These are phyloP conservation scores for Harpalus rubripes DNA, from an alignment of 2,888 invertebrate species.

Conservation along the genomic window DNA sequence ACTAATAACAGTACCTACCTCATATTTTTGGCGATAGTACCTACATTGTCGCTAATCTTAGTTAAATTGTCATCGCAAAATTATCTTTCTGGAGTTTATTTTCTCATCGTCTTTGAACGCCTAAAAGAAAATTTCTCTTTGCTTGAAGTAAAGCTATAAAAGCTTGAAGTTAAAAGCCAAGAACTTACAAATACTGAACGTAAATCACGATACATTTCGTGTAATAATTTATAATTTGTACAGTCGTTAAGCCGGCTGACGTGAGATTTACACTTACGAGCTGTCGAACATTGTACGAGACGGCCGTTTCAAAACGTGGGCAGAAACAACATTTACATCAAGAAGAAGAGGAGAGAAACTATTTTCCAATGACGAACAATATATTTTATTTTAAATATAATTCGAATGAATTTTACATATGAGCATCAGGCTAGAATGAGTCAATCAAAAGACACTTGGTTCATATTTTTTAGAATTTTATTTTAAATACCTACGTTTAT, in stretches of 20 bases:
- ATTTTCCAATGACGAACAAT: not conserved
- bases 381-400: not conserved
- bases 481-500: no score
- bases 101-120: not conserved
- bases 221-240: slow-evolving; percentile 65
- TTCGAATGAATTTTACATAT: not conserved
- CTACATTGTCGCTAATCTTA: no score
- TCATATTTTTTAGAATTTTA: no score
- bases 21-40: no score
- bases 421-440: no score
- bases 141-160: slow-evolving; percentile 19
- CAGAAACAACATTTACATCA: slow-evolving; percentile 4
- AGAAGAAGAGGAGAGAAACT: not conserved
- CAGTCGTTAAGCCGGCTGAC: slow-evolving; percentile 55
- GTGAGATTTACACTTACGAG: slow-evolving; percentile 61
- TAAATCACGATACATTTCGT: slow-evolving; percentile 63
- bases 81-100: no score
- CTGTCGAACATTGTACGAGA: slow-evolving; percentile 42
- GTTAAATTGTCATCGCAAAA: no score
- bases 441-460: no score
- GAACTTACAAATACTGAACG: slow-evolving; percentile 36
- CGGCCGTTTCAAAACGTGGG: not conserved
- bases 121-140: not conserved
- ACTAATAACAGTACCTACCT: no score
- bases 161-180: slow-evolving; percentile 19